Evolutionary conservation across 2,113 vertebrate genomes (phyloP), one percentile per base, ranked within the genome.

Genomic region (Laticauda colubrina): DNA sequence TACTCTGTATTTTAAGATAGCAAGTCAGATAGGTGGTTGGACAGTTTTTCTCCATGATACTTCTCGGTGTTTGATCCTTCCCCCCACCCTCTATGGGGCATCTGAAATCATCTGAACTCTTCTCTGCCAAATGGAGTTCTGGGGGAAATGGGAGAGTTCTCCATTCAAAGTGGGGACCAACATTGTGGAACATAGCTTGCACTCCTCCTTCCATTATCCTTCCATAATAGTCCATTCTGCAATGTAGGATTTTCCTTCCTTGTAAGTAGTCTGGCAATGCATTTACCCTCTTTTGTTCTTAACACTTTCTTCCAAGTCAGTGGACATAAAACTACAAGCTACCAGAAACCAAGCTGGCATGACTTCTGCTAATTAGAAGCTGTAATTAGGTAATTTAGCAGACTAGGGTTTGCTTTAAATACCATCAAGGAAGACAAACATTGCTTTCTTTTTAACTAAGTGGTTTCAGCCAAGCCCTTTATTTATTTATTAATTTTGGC

Each of bases 351-450:
- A 87, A 87, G 48, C 24, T 51, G 48, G 26, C 48, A 55, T 18
- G 23, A 12, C 11, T 2, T 0, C 2, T 75, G 75, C 10, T 53
- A 75, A 39, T 0, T 2, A 0, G 0, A 90, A 10, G 53, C 69
- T 75, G 9, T 21, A 94, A 57, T 85, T 26, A 54, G 45, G 75
- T 34, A 75, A 0, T 90, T 69, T 90, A 88, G 88, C 94, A 45
- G 29, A 18, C 0, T 90, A 91, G 81, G 48, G 61, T 45, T 89
- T 69, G 88, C 90, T 39, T 2, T 55, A 87, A 64, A 14, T 24
- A 45, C 24, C 15, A 55, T 39, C 14, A 3, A 57, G 86, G 29
- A 23, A 45, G n/a, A 85, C 87, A 81, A 81, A 56, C 43, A 14
- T 2, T 59, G 21, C 24, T 23, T 81, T 39, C 7, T 11, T 54